Conservation (phyloP, 2,888 invertebrate genomes). For the Mythimna loreyi region DNA sequence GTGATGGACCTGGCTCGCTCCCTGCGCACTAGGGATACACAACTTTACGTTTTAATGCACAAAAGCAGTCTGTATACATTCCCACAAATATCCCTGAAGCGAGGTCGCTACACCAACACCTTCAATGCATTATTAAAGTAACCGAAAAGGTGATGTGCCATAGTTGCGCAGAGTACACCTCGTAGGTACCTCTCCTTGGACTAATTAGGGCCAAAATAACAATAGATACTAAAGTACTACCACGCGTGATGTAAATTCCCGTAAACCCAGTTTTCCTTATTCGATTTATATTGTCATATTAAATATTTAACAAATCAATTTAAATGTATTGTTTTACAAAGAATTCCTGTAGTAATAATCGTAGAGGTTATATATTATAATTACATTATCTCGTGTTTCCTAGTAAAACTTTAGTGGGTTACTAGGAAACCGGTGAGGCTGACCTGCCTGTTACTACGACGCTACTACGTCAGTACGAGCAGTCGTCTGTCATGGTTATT, state of each 20-base stretch:
- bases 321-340: neutral
- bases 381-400: constrained; percentile 19
- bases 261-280: constrained; percentile 51
- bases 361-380: neutral
- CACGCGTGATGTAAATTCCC: constrained; percentile 47
- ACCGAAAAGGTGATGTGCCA: too few relatives aligned
- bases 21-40: too few relatives aligned
- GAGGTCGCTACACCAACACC: too few relatives aligned
- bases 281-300: constrained; percentile 17
- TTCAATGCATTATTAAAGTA: too few relatives aligned
- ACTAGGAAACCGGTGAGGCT: constrained; percentile 1
- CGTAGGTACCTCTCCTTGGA: constrained; percentile 11
- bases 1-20: too few relatives aligned
- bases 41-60: too few relatives aligned
- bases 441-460: constrained; percentile 3
- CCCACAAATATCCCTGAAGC: too few relatives aligned
- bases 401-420: constrained; percentile 22
- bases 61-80: too few relatives aligned
- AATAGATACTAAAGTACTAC: constrained; percentile 4
- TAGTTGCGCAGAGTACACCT: neutral
- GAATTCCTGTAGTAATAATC: constrained; percentile 4
- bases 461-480: neutral
- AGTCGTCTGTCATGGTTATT: neutral
- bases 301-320: constrained; percentile 14
- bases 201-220: constrained; percentile 49